These are phyloP conservation scores for Polietes domitor DNA, from an alignment of 2,888 invertebrate species.

Conservation along the genomic window DNA sequence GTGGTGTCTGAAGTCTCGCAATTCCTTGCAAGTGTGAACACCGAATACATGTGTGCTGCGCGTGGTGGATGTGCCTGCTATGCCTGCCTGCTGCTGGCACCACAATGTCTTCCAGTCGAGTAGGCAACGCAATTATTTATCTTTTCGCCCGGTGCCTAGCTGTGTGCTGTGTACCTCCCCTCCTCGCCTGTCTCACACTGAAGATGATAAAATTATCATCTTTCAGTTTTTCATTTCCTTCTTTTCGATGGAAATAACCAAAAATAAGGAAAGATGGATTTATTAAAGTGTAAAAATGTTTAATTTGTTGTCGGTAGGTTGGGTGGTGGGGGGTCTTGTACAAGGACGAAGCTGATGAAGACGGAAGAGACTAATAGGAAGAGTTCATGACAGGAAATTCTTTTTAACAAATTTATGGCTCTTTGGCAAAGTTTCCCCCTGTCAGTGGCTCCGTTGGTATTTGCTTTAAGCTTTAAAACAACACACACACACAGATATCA, in stretches of 20 bases:
- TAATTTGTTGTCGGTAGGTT: conserved; percentile 18
- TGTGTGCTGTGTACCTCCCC: neutral
- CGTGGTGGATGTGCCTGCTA: too few species aligned
- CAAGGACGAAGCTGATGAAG: neutral
- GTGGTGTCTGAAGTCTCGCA: conserved; percentile 7
- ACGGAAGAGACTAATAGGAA: neutral
- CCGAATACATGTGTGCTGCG: neutral
- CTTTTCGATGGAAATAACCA: neutral
- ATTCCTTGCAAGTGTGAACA: neutral
- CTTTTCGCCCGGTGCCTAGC: conserved; percentile 61
- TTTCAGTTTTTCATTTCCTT: neutral
- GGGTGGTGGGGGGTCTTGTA: neutral
- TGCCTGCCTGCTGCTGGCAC: conserved; percentile 58
- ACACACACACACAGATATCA: too few species aligned
- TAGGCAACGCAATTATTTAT: conserved; percentile 78
- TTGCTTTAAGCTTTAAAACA: conserved; percentile 14
- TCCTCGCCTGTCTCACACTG: conserved; percentile 18
- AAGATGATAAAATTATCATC: conserved; percentile 47
- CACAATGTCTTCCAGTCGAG: conserved; percentile 72
- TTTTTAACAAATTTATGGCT: conserved; percentile 46
- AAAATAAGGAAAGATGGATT: conserved; percentile 2
- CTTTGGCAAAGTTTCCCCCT: conserved; percentile 37
- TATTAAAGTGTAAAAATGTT: conserved; percentile 35
- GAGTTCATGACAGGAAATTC: conserved; percentile 38
- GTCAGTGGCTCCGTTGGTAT: neutral